phyloP scores from a whole-genome alignment of 2,113 vertebrate genomes.

The Podilymbus podiceps region DNA sequence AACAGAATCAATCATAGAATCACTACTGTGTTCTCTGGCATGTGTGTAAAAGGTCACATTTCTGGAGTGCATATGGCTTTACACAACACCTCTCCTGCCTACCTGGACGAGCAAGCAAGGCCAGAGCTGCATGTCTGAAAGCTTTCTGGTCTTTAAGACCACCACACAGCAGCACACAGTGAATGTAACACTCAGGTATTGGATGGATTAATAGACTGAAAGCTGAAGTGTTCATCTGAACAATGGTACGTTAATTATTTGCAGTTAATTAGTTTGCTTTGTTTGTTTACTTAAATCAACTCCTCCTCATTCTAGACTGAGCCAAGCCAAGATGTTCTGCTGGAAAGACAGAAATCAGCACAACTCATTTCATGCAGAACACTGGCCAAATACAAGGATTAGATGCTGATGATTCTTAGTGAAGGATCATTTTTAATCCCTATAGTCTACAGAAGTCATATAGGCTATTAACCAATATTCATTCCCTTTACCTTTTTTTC shows the following conservation, averaged over 20 bases:
- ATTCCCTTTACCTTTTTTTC: not conserved
- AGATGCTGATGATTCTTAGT: not conserved
- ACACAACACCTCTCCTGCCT: not conserved
- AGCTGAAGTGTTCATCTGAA: not conserved
- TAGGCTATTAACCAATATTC: not conserved
- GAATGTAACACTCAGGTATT: not conserved
- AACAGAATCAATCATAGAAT: not conserved
- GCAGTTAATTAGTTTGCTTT: not conserved
- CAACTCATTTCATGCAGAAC: not conserved
- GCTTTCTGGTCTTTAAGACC: not conserved
- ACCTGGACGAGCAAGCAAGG: not conserved
- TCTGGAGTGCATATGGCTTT: not conserved
- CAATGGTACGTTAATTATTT: not conserved
- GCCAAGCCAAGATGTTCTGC: not conserved
- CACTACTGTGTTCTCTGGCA: not conserved
- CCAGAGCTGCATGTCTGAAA: accelerated
- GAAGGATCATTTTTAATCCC: not conserved
- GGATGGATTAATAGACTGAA: not conserved
- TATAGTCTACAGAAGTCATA: not conserved
- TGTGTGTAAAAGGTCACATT: not conserved
- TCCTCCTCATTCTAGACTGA: not conserved
- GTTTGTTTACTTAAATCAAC: not conserved
- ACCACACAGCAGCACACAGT: not conserved
- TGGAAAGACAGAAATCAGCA: not conserved
- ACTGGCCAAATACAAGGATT: not conserved